phyloP scores from a whole-genome alignment of 2,888 invertebrate genomes.

The Antheraea assamensis region DNA sequence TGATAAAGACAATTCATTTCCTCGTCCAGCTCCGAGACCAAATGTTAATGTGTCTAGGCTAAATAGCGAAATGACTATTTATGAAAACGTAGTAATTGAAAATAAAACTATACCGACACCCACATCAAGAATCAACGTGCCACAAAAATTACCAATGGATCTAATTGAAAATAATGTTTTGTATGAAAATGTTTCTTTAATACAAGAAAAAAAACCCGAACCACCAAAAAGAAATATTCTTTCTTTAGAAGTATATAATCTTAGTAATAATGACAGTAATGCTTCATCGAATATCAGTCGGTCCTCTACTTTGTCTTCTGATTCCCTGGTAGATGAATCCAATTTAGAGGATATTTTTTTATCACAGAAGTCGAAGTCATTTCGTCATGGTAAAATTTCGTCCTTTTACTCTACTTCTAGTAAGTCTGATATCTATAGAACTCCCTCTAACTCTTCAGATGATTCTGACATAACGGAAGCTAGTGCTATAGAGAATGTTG shows the following conservation, averaged over 20 bases:
- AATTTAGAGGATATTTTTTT: conserved; percentile 75
- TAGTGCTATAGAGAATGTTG: conserved; percentile 77
- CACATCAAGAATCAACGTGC: conserved; percentile 64
- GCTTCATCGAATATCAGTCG: conserved; percentile 54
- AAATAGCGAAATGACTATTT: conserved; percentile 52
- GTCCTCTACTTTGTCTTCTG: conserved; percentile 67
- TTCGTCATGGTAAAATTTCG: conserved; percentile 55
- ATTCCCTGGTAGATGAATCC: conserved; percentile 72
- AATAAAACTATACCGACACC: conserved; percentile 59
- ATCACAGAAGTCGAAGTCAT: conserved; percentile 75
- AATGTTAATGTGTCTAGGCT: conserved; percentile 33
- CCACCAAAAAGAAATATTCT: conserved; percentile 56
- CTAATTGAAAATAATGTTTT: conserved; percentile 48
- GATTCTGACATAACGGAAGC: conserved; percentile 64
- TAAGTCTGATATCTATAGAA: conserved; percentile 55
- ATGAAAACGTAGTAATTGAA: conserved; percentile 62
- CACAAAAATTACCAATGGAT: conserved; percentile 47
- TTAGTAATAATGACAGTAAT: conserved; percentile 41
- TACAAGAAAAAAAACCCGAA: conserved; percentile 54
- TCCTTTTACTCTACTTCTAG: conserved; percentile 42
- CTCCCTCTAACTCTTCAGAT: conserved; percentile 64
- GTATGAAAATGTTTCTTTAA: conserved; percentile 67
- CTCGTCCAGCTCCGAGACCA: conserved; percentile 64
- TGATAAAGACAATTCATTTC: conserved; percentile 39
- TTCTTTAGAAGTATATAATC: conserved; percentile 36